Evolutionary conservation across 2,113 vertebrate species (phyloP).

Genomic region (Dipodomys stephensi): DNA sequence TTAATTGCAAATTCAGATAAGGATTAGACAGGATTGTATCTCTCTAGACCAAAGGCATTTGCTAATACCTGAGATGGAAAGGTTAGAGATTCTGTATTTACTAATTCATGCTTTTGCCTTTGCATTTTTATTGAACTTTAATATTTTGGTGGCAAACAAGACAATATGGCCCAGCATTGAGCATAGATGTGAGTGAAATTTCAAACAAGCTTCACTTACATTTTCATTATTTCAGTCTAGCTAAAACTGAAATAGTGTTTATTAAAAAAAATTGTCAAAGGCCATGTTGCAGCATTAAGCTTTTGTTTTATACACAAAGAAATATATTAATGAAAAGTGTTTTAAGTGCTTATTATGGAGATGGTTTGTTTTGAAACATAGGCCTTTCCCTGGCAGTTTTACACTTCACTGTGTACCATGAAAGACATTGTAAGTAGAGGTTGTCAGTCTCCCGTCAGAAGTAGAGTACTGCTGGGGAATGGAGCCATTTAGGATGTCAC

Average conservation of each 20-base stretch:
- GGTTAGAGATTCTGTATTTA: constrained; percentile 86
- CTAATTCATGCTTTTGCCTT: constrained; percentile 85
- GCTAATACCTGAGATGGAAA: constrained; percentile 88
- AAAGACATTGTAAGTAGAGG: constrained; percentile 90
- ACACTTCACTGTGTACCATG: constrained; percentile 90
- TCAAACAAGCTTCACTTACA: constrained; percentile 69
- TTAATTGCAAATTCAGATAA: constrained; percentile 92
- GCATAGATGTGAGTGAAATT: constrained; percentile 52
- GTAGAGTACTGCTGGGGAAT: constrained; percentile 86
- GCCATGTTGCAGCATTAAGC: constrained; percentile 82
- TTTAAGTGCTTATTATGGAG: constrained; percentile 91
- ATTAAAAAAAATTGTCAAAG: constrained; percentile 72
- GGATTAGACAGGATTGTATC: constrained; percentile 88
- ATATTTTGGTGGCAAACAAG: constrained; percentile 80
- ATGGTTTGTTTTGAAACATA: constrained; percentile 90
- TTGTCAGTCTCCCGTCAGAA: constrained; percentile 89
- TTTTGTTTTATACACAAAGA: constrained; percentile 90
- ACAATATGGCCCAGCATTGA: constrained; percentile 65
- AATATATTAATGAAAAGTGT: constrained; percentile 91
- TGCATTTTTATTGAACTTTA: constrained; percentile 85
- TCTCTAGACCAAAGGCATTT: constrained; percentile 89
- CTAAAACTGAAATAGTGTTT: constrained; percentile 75
- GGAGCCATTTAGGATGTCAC: constrained; percentile 90
- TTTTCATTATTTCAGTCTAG: constrained; percentile 76
- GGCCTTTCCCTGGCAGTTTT: constrained; percentile 89